Evolutionary conservation across 1,140 invertebrate species (phyloP), one percentile per base, ranked within the genome.

Genomic region (Mya arenaria): DNA sequence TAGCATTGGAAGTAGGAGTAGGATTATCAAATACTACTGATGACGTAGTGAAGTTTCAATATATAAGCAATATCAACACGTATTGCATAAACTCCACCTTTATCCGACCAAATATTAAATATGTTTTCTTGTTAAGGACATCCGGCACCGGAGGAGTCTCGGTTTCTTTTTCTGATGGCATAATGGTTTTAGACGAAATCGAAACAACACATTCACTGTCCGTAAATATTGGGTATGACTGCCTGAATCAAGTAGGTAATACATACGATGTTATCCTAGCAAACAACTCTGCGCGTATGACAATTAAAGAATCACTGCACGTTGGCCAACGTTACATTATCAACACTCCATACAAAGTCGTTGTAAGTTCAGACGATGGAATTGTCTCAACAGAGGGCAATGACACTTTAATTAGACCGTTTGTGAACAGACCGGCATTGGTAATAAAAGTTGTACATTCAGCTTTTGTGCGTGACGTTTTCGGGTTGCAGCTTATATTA

Each of bases 1-100:
- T 88, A 1, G 4, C 34, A 0, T 32, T 83, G 15, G 55, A 82
- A 52, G 36, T 85, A 6, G 87, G 85, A 4, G 15, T 88, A 30
- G 87, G 87, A n/a, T 79, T 58, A 36, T 30, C 23, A 17, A 69
- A n/a, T 32, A 52, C 66, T 4, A 34, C 48, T 4, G 81, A 77
- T 17, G 63, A 86, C 44, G 58, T 82, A 3, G 39, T 83, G 8
- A 28, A 13, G 25, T 81, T 73, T 82, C 77, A 75, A 32, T 8
- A 15, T 39, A 66, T 48, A 25, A 39, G 23, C 30, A 39, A 32
- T 15, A 15, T 44, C 8, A 69, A 39, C 0, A 52, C 4, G 3
- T 0, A 15, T 25, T 74, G 71, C 52, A 36, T 74, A 13, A 2
- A 28, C 13, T 74, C 71, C 6, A 41, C 6, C 15, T 34, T 41